Percentiles rank a stretch among this genome's conserved stretches.
Evolutionary conservation across 1,140 invertebrate genomes (phyloP).

Genomic region (Megathymus violae): DNA sequence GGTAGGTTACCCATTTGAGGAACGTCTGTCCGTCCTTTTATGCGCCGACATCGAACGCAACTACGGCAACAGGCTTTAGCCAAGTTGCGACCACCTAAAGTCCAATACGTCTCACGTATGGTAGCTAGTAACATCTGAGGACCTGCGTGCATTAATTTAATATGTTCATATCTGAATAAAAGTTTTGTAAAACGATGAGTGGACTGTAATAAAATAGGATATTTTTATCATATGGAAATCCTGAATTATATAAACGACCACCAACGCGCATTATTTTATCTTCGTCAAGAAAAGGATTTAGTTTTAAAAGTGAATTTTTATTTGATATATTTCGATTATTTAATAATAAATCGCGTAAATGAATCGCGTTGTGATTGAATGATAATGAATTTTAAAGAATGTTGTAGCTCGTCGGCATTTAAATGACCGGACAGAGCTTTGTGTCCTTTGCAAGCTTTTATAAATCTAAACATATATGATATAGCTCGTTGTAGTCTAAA

Average conservation of each 20-base stretch:
- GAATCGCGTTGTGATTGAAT: conserved; percentile 29
- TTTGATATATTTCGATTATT: conserved; percentile 22
- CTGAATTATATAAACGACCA: conserved; percentile 16
- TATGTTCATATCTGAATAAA: conserved; percentile 4
- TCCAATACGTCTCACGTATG: conserved; percentile 7
- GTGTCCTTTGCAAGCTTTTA: conserved; percentile 31
- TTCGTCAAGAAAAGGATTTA: conserved; percentile 20
- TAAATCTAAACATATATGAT: conserved; percentile 38
- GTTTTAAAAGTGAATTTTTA: conserved; percentile 27
- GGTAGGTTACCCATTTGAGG: conserved; percentile 22
- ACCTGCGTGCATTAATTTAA: conserved; percentile 14
- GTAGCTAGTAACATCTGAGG: conserved; percentile 13
- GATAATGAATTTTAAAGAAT: conserved; percentile 35
- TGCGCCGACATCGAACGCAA: conserved; percentile 3
- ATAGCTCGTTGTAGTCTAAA: conserved; percentile 25
- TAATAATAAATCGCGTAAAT: conserved; percentile 25
- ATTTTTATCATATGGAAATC: conserved; percentile 22
- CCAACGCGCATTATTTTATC: conserved; percentile 22
- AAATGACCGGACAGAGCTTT: not conserved
- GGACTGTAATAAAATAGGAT: conserved; percentile 30
- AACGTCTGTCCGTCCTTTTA: conserved; percentile 2
- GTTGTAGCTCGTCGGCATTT: conserved; percentile 12
- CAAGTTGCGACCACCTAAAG: conserved; percentile 9
- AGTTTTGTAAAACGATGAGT: conserved; percentile 23
- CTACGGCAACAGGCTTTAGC: conserved; percentile 3